A percentile compares a stretch with the other conserved stretches of the same genome.
phyloP scores from a whole-genome alignment of 2,113 vertebrate species.

The Eulemur macaco region DNA sequence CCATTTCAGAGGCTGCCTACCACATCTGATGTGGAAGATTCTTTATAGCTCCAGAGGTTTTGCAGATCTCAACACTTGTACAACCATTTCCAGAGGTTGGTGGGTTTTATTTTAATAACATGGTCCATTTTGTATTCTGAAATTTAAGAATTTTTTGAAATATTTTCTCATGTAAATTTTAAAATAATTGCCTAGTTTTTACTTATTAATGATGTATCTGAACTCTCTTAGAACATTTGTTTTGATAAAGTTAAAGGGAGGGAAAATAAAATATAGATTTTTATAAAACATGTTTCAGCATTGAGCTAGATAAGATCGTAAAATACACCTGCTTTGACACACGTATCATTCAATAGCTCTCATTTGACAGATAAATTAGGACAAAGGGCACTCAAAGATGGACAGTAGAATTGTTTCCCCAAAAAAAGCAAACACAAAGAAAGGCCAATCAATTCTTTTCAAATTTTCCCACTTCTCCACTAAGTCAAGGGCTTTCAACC shows the following conservation, averaged over 20 bases:
- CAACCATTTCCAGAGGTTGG: conserved; percentile 18
- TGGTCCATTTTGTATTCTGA: background rate
- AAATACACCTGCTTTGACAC: background rate
- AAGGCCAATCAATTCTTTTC: background rate
- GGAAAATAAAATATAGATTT: background rate
- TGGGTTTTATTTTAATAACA: background rate
- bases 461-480: background rate
- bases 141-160: background rate
- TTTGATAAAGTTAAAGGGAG: background rate
- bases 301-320: background rate
- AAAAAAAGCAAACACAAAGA: background rate
- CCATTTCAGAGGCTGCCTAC: background rate
- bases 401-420: background rate
- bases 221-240: background rate
- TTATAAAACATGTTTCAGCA: background rate
- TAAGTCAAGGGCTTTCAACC: background rate
- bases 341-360: background rate
- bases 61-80: background rate
- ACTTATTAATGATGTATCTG: background rate
- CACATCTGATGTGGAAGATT: background rate
- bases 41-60: background rate
- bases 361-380: conserved; percentile 20
- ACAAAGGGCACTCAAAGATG: background rate
- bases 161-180: background rate
- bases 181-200: background rate